Percentiles rank a stretch among this genome's conserved stretches.
Evolutionary conservation across 92 coral and sea anemone species (phyloP).

Genomic region (Porites lobata): DNA sequence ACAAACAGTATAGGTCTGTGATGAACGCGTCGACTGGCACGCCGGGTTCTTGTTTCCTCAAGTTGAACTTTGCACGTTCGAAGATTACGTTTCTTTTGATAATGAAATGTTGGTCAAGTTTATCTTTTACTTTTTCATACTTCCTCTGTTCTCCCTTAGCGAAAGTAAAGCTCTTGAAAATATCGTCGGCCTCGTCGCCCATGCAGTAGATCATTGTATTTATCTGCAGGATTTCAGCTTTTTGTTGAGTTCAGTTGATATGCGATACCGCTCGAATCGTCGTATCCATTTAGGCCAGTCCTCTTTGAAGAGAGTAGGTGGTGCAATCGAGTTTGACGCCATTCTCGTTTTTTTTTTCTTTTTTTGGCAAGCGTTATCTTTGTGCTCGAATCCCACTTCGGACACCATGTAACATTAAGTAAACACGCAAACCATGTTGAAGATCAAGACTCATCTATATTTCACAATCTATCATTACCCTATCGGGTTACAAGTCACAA

Average conservation of each 20-base stretch:
- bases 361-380: too few species aligned
- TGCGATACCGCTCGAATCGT: slow-evolving; percentile 26
- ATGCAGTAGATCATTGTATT: slow-evolving; percentile 36
- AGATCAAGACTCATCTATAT: not conserved
- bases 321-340: slow-evolving; percentile 22
- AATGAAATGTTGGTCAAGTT: slow-evolving; percentile 16
- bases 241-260: slow-evolving; percentile 35
- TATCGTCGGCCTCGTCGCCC: slow-evolving; percentile 57
- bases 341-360: too few species aligned
- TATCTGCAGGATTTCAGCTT: slow-evolving; percentile 21
- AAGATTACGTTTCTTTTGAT: slow-evolving; percentile 14
- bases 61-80: slow-evolving; percentile 3
- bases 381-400: too few species aligned
- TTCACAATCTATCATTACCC: not conserved
- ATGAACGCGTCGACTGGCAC: slow-evolving; percentile 29
- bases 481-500: not conserved
- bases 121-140: slow-evolving; percentile 37
- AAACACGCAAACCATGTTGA: not conserved
- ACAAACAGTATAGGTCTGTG: slow-evolving; percentile 28
- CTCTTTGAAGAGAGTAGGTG: slow-evolving; percentile 37
- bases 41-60: not conserved
- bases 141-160: slow-evolving; percentile 24
- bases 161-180: slow-evolving; percentile 38
- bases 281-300: too few species aligned
- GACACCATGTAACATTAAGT: too few species aligned